A percentile compares a stretch with the other conserved stretches of the same genome.
Conservation (phyloP, 1,140 invertebrate species). For the Pteromalus puparum region DNA sequence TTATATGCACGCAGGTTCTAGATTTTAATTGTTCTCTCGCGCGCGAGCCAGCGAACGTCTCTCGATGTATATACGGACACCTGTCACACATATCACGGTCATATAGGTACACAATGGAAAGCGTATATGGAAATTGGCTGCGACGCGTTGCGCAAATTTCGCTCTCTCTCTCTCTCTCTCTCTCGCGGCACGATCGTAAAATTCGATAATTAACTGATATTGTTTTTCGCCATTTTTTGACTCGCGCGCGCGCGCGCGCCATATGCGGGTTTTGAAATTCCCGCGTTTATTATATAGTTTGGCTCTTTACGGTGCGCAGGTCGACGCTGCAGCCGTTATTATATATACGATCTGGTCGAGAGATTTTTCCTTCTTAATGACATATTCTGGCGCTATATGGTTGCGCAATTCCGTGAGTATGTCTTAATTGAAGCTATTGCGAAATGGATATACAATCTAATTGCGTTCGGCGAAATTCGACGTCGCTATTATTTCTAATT, state of each 20-base stretch:
- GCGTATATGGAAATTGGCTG: slow-evolving; percentile 1
- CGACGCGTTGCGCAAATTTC: slow-evolving; percentile 42
- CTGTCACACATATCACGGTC: slow-evolving; percentile 64
- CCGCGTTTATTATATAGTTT: neutral
- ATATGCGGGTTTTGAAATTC: neutral
- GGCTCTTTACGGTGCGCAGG: neutral
- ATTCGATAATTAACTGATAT: slow-evolving; percentile 1
- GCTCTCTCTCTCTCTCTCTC: neutral
- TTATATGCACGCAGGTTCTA: slow-evolving; percentile 52
- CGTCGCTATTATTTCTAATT: neutral
- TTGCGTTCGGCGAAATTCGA: neutral
- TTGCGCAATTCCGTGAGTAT: neutral
- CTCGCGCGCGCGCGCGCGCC: too few relatives aligned
- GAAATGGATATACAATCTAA: neutral
- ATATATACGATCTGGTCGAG: neutral
- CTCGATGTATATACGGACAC: slow-evolving; percentile 56
- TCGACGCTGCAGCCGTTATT: neutral
- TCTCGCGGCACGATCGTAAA: neutral
- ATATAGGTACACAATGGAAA: neutral
- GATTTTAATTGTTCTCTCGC: slow-evolving; percentile 64
- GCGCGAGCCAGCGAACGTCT: neutral
- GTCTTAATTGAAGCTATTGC: neutral
- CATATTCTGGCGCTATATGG: neutral
- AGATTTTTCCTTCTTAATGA: neutral
- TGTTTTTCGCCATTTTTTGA: neutral